phyloP scores from a whole-genome alignment of 2,888 invertebrate species.

The Apamea anceps region DNA sequence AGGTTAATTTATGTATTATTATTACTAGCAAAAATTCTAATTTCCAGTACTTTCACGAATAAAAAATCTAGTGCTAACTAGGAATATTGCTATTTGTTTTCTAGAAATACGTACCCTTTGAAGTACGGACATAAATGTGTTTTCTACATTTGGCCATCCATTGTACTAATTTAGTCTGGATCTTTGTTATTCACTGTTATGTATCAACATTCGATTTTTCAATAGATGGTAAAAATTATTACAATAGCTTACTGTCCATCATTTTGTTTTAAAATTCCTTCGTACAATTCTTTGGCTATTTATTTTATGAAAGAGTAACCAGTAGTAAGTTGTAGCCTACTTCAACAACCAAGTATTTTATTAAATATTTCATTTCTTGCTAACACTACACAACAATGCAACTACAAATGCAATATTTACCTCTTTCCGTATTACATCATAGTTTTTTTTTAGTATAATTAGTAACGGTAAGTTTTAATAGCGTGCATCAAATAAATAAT shows the following conservation, averaged over 20 bases:
- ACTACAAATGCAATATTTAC: slow-evolving; percentile 47
- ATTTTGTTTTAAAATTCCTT: slow-evolving; percentile 21
- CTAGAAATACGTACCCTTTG: neutral
- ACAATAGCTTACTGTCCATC: slow-evolving; percentile 17
- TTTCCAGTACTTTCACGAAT: neutral
- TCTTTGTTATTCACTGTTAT: slow-evolving; percentile 9
- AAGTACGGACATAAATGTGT: neutral
- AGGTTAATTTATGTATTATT: neutral
- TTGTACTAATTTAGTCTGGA: slow-evolving; percentile 26
- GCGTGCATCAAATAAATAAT: slow-evolving; percentile 65
- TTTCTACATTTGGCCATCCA: slow-evolving; percentile 1
- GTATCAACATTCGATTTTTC: slow-evolving; percentile 23
- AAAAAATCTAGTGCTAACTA: neutral
- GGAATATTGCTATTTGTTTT: neutral
- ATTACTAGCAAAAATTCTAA: neutral
- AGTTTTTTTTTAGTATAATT: slow-evolving; percentile 57
- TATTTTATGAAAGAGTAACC: slow-evolving; percentile 1
- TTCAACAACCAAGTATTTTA: neutral
- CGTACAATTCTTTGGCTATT: slow-evolving; percentile 7
- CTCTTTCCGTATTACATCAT: slow-evolving; percentile 45
- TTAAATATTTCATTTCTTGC: slow-evolving; percentile 14
- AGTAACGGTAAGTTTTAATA: slow-evolving; percentile 63
- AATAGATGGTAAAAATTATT: slow-evolving; percentile 26
- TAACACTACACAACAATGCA: slow-evolving; percentile 31
- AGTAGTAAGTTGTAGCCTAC: neutral